phyloP scores from a whole-genome alignment of 2,113 vertebrate genomes.

The Gyps fulvus region DNA sequence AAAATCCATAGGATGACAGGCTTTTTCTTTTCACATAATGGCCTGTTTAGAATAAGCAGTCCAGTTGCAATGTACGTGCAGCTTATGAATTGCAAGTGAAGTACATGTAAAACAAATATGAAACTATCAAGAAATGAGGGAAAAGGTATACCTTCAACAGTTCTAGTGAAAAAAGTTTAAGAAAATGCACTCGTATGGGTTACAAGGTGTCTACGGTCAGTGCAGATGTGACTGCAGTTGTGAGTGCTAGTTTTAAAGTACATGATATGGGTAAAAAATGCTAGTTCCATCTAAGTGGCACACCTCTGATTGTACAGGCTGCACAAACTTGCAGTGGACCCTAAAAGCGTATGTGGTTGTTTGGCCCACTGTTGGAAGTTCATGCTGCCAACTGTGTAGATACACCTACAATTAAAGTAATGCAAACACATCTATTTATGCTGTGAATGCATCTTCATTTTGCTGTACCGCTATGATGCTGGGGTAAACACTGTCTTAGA shows the following conservation, averaged over 20 bases:
- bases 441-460: not conserved
- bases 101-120: not conserved
- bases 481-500: not conserved
- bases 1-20: not conserved
- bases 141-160: not conserved
- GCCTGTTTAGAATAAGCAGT: not conserved
- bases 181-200: not conserved
- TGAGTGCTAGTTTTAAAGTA: not conserved
- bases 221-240: not conserved
- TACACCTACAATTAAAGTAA: not conserved
- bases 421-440: not conserved
- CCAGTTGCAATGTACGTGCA: not conserved
- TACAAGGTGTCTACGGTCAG: not conserved
- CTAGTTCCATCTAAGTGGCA: not conserved
- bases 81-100: not conserved
- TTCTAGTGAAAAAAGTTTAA: not conserved
- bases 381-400: not conserved
- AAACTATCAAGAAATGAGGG: not conserved
- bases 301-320: not conserved
- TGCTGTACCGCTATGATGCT: not conserved
- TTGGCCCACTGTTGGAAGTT: not conserved
- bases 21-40: not conserved
- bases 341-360: not conserved
- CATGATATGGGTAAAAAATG: not conserved
- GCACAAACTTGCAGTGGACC: not conserved